phyloP scores from a whole-genome alignment of 2,113 vertebrate species.

The Gallinago jamesoni region DNA sequence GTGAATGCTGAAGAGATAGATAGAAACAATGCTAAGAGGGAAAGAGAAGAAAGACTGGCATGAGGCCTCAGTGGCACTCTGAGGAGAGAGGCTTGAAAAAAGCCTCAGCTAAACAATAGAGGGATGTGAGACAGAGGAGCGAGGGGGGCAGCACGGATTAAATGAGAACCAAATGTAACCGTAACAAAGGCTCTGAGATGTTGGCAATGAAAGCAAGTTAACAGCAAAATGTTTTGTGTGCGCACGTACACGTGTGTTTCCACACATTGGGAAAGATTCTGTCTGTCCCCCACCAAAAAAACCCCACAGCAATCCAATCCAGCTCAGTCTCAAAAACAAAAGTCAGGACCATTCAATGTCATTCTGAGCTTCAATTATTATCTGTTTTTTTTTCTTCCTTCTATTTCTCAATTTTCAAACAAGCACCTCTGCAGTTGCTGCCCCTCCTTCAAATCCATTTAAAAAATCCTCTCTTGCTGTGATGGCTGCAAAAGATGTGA shows the following conservation, averaged over 20 bases:
- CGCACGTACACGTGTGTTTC: background rate
- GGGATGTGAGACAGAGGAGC: background rate
- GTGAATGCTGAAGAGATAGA: background rate
- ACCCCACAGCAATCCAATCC: background rate
- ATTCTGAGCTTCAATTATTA: background rate
- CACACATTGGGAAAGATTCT: background rate
- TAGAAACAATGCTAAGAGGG: background rate
- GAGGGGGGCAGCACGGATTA: background rate
- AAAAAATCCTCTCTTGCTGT: constrained; percentile 13
- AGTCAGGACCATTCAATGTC: background rate
- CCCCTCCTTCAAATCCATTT: constrained; percentile 21
- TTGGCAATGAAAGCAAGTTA: background rate
- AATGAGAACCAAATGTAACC: constrained; percentile 55
- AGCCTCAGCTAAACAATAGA: background rate
- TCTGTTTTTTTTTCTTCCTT: background rate
- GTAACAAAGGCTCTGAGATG: constrained; percentile 4
- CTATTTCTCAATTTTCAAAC: background rate
- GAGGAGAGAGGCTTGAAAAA: background rate
- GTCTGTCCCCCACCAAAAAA: background rate
- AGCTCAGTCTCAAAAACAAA: background rate
- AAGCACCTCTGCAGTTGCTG: background rate
- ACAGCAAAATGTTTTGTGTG: background rate
- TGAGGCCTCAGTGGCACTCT: background rate
- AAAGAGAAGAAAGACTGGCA: background rate
- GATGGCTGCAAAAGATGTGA: constrained; percentile 26